These are phyloP conservation scores for Pyxicephalus adspersus DNA, from an alignment of 2,113 vertebrate species.

Conservation along the genomic window DNA sequence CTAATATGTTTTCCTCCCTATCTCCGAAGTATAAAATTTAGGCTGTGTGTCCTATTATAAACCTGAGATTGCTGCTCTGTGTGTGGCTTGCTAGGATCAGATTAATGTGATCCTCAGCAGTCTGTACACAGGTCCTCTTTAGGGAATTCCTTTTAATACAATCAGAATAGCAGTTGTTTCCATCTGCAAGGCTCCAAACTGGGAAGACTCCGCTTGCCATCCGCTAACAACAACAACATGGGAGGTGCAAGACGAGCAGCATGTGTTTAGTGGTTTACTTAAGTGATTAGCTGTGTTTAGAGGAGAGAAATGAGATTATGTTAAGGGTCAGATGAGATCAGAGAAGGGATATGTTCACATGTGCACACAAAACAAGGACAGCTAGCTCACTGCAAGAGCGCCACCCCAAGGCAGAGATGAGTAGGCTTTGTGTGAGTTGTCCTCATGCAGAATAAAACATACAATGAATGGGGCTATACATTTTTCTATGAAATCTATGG, in stretches of 20 bases:
- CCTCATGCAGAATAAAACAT: too few relatives aligned
- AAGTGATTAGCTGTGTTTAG: constrained; percentile 47
- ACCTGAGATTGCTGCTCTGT: too few relatives aligned
- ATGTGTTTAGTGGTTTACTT: constrained; percentile 37
- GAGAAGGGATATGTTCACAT: not conserved
- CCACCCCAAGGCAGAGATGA: constrained; percentile 61
- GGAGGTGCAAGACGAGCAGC: constrained; percentile 49
- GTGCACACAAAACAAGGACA: rapidly evolving
- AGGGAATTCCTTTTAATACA: not conserved
- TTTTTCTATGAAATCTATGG: too few relatives aligned
- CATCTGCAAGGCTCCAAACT: not conserved
- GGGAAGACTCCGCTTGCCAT: constrained; percentile 38
- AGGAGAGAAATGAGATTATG: constrained; percentile 50
- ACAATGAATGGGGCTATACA: too few relatives aligned
- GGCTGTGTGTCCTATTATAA: too few relatives aligned
- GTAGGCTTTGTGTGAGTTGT: too few relatives aligned
- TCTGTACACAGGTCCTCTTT: too few relatives aligned
- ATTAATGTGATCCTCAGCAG: too few relatives aligned
- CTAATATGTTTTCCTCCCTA: too few relatives aligned
- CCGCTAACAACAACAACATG: constrained; percentile 36
- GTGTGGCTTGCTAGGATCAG: too few relatives aligned
- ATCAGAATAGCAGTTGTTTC: constrained; percentile 20
- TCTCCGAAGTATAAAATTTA: too few relatives aligned
- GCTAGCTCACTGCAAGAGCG: constrained; percentile 59
- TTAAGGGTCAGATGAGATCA: constrained; percentile 41